Conservation (phyloP, 2,797 vertebrate genomes). For the Danio albolineatus region DNA sequence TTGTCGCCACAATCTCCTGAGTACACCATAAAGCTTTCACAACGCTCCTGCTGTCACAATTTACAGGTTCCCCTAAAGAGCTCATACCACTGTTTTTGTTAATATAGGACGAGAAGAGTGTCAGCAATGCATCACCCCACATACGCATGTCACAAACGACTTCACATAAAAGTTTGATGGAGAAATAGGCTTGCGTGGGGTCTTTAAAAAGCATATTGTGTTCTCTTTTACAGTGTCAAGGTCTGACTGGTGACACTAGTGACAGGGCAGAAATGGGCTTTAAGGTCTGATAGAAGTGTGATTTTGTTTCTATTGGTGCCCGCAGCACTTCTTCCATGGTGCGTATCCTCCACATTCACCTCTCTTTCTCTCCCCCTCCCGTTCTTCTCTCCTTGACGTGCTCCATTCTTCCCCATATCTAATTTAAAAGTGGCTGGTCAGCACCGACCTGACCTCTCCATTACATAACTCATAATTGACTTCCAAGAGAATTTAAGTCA, state of each 20-base stretch:
- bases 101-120: background rate
- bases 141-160: background rate
- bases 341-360: constrained; percentile 30
- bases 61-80: constrained; percentile 53
- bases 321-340: background rate
- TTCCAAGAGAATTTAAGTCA: constrained; percentile 22
- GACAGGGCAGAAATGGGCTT: constrained; percentile 11
- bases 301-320: constrained; percentile 27
- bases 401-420: constrained; percentile 36
- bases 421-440: constrained; percentile 61
- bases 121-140: background rate
- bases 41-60: constrained; percentile 55
- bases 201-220: background rate
- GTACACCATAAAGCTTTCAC: constrained; percentile 52
- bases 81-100: constrained; percentile 18
- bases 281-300: constrained; percentile 31
- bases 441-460: constrained; percentile 45
- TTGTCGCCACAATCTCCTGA: constrained; percentile 33
- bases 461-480: constrained; percentile 42
- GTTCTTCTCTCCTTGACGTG: constrained; percentile 42
- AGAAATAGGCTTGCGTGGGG: constrained; percentile 9
- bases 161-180: constrained; percentile 25
- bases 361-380: constrained; percentile 31
- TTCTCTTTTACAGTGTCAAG: constrained; percentile 35
- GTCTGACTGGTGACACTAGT: constrained; percentile 6